Conservation (phyloP, 2,113 vertebrate species). For the Larimichthys polyactis region DNA sequence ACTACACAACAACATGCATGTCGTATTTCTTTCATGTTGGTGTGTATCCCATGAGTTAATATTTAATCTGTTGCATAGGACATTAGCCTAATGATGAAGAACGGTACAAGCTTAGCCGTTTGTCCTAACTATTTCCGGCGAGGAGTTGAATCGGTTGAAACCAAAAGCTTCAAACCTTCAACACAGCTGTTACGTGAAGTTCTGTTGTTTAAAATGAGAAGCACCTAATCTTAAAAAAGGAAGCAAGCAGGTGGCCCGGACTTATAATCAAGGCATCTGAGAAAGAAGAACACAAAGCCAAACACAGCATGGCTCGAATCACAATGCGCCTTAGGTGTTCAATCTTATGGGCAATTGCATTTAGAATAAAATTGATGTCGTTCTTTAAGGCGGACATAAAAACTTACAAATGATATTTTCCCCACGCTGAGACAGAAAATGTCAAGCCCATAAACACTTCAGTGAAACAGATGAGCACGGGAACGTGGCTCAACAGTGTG, state of each 20-base stretch:
- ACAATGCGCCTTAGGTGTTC: not conserved
- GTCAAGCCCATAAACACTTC: conserved; percentile 53
- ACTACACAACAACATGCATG: not conserved
- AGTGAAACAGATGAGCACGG: conserved; percentile 43
- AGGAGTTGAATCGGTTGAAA: not conserved
- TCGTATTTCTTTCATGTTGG: not conserved
- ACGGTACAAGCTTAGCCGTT: not conserved
- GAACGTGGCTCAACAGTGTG: conserved; percentile 8
- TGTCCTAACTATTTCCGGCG: not conserved
- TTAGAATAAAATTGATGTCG: conserved; percentile 18
- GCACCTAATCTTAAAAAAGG: not conserved
- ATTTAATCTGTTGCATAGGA: not conserved
- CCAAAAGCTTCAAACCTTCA: not conserved
- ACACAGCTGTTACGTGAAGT: not conserved
- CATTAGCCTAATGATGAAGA: not conserved
- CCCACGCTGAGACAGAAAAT: conserved; percentile 35
- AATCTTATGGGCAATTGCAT: conserved; percentile 15
- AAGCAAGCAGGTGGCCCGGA: not conserved
- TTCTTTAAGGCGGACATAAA: conserved; percentile 30
- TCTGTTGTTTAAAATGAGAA: not conserved
- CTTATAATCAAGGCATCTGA: conserved; percentile 11
- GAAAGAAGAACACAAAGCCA: not conserved
- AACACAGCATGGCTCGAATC: not conserved
- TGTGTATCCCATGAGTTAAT: not conserved
- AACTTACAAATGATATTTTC: conserved; percentile 36